A percentile compares a stretch with the other conserved stretches of the same genome.
Conservation (phyloP, 92 coral and sea anemone species). For the Phenganax subtilis region DNA sequence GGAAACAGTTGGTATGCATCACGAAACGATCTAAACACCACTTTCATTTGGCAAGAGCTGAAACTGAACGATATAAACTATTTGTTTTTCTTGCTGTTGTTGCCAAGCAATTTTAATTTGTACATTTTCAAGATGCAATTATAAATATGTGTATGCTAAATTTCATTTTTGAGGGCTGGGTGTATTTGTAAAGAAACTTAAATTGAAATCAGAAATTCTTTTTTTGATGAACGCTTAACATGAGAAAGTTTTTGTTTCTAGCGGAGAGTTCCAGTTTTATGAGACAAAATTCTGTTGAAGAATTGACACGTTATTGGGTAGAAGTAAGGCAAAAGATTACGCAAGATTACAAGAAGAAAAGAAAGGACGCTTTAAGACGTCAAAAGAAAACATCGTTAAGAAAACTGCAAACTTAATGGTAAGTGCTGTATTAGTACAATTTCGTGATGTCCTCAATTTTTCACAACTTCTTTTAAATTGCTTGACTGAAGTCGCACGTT, state of each 20-base stretch:
- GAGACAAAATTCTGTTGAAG: conserved; percentile 60
- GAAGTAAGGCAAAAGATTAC: conserved; percentile 71
- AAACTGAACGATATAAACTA: neutral
- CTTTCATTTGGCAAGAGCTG: neutral
- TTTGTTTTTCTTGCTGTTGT: neutral
- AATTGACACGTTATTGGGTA: conserved; percentile 69
- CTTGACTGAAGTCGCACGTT: neutral
- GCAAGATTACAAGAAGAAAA: conserved; percentile 74
- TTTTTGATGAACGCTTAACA: neutral
- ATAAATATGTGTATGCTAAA: too few species aligned
- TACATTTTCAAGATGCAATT: too few species aligned
- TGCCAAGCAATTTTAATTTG: too few species aligned
- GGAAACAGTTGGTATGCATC: too few species aligned
- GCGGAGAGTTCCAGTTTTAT: conserved; percentile 42
- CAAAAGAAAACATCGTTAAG: conserved; percentile 72
- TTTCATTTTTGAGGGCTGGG: too few species aligned
- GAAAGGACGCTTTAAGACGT: conserved; percentile 75
- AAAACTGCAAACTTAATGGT: conserved; percentile 37
- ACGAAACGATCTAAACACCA: too few species aligned
- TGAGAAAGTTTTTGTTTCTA: neutral
- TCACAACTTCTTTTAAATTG: neutral
- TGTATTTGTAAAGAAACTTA: too few species aligned
- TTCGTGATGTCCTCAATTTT: neutral
- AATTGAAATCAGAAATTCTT: conserved; percentile 23
- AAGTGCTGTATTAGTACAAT: neutral